These are phyloP conservation scores for Chrysotoxum bicinctum DNA, from an alignment of 2,888 invertebrate genomes.

Conservation along the genomic window DNA sequence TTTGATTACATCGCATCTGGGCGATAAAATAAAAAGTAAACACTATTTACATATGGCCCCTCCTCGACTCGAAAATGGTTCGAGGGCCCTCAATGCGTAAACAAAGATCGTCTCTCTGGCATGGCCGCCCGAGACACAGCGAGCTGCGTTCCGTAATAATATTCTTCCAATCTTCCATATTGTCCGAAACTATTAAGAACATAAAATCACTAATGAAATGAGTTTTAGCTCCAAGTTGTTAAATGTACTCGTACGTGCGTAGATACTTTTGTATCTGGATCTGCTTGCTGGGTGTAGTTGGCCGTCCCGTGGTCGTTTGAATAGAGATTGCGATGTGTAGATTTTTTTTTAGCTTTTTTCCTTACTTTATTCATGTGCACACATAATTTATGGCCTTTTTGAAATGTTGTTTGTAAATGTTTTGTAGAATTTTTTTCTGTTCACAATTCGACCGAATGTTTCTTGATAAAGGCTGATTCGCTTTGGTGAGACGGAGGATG, in stretches of 20 bases:
- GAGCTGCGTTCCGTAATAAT: slow-evolving; percentile 12
- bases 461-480: slow-evolving; percentile 27
- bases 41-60: slow-evolving; percentile 66
- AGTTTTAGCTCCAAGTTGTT: slow-evolving; percentile 40
- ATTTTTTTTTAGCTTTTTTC: slow-evolving; percentile 15
- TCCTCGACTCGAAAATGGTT: neutral
- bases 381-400: slow-evolving; percentile 62
- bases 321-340: slow-evolving; percentile 13
- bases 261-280: slow-evolving; percentile 29
- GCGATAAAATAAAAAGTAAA: slow-evolving; percentile 68
- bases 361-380: slow-evolving; percentile 47
- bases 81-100: slow-evolving; percentile 40
- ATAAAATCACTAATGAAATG: slow-evolving; percentile 64
- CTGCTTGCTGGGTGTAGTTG: neutral
- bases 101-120: slow-evolving; percentile 26
- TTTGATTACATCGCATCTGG: slow-evolving; percentile 57
- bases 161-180: slow-evolving; percentile 32
- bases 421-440: slow-evolving; percentile 38
- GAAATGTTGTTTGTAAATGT: slow-evolving; percentile 54
- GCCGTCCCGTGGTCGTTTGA: slow-evolving; percentile 19
- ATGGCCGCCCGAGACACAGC: neutral
- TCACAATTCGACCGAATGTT: slow-evolving; percentile 36
- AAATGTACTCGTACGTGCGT: slow-evolving; percentile 33
- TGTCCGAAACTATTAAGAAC: slow-evolving; percentile 59
- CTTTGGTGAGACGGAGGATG: neutral